phyloP scores from a whole-genome alignment of 2,797 vertebrate species.

The Gastrophryne carolinensis region DNA sequence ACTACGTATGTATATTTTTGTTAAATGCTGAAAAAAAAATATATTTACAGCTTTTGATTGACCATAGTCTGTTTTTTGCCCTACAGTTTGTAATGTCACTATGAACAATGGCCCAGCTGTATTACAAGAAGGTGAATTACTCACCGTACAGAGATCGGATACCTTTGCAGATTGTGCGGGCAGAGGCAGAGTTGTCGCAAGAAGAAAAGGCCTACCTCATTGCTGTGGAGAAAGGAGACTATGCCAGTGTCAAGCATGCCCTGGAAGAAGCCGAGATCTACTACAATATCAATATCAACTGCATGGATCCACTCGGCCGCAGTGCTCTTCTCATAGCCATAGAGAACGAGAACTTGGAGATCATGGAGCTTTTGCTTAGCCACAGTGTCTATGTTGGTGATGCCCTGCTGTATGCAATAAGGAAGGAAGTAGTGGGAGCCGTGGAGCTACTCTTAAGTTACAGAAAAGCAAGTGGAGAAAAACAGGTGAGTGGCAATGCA shows the following conservation, averaged over 20 bases:
- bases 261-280: conserved; percentile 92
- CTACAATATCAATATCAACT: conserved; percentile 97
- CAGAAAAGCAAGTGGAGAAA: conserved; percentile 85
- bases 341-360: conserved; percentile 94
- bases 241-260: conserved; percentile 89
- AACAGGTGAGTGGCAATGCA: conserved; percentile 74
- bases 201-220: conserved; percentile 92
- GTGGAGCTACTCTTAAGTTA: conserved; percentile 93
- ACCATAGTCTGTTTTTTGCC: conserved; percentile 41
- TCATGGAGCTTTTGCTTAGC: conserved; percentile 91
- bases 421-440: conserved; percentile 93
- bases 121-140: conserved; percentile 94
- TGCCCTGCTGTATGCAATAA: conserved; percentile 91
- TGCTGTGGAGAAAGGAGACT: conserved; percentile 94
- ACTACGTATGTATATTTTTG: too few species aligned
- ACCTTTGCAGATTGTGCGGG: conserved; percentile 90
- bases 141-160: conserved; percentile 93
- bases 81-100: conserved; percentile 64
- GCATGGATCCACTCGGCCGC: conserved; percentile 92
- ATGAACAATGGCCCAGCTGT: conserved; percentile 83
- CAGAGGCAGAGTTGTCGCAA: conserved; percentile 87
- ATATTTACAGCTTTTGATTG: too few species aligned
- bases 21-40: too few species aligned
- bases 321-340: conserved; percentile 93
- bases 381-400: conserved; percentile 89